phyloP scores from a whole-genome alignment of 2,797 vertebrate genomes.

The Coregonus ussuriensis region DNA sequence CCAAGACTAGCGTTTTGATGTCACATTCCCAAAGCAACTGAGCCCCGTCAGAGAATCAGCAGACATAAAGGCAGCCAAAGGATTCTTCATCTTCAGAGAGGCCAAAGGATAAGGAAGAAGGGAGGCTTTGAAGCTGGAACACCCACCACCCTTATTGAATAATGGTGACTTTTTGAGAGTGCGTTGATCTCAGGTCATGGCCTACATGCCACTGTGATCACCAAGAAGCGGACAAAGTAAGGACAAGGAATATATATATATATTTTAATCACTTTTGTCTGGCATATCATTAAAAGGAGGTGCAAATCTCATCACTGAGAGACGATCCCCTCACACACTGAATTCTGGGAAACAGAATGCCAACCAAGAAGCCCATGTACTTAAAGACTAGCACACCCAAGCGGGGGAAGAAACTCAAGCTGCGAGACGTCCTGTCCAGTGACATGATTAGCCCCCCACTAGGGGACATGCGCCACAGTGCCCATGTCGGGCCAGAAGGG shows the following conservation, averaged over 20 bases:
- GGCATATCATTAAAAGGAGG: slow-evolving; percentile 17
- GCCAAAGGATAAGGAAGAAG: slow-evolving; percentile 13
- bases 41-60: slow-evolving; percentile 11
- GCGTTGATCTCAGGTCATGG: slow-evolving; percentile 57
- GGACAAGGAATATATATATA: slow-evolving; percentile 1
- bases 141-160: slow-evolving; percentile 17
- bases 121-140: background rate
- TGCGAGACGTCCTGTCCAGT: slow-evolving; percentile 80
- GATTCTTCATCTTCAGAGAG: slow-evolving; percentile 9
- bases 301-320: background rate
- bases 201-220: slow-evolving; percentile 54
- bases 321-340: slow-evolving; percentile 11
- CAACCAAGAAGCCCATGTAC: slow-evolving; percentile 84
- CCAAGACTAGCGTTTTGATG: slow-evolving; percentile 29
- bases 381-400: slow-evolving; percentile 80
- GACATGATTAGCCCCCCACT: slow-evolving; percentile 87
- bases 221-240: slow-evolving; percentile 16
- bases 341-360: slow-evolving; percentile 70
- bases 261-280: slow-evolving; percentile 5
- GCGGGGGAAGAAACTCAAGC: slow-evolving; percentile 75
- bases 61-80: slow-evolving; percentile 23
- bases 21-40: slow-evolving; percentile 58
- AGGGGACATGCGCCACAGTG: slow-evolving; percentile 83
- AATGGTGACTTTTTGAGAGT: slow-evolving; percentile 42
- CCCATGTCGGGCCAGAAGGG: slow-evolving; percentile 80